phyloP scores from a whole-genome alignment of 2,888 invertebrate genomes.

The Oligia strigilis region DNA sequence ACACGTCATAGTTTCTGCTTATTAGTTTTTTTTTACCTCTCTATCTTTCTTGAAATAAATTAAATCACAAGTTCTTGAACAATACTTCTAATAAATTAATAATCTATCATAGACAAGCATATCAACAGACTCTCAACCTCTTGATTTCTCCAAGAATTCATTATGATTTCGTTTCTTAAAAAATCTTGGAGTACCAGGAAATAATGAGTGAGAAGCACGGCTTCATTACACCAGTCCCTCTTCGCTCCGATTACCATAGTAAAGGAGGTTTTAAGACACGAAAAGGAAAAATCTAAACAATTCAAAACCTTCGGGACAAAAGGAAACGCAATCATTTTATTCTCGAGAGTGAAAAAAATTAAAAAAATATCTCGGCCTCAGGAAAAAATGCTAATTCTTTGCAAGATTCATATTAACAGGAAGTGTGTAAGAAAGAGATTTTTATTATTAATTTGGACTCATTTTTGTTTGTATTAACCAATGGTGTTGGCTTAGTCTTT shows the following conservation, averaged over 20 bases:
- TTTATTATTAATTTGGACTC: not conserved
- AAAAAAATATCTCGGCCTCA: constrained; percentile 25
- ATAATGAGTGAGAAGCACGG: constrained; percentile 71
- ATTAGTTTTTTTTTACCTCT: too few relatives aligned
- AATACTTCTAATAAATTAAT: not conserved
- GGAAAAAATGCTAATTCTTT: constrained; percentile 56
- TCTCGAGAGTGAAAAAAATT: constrained; percentile 48
- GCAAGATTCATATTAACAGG: constrained; percentile 40
- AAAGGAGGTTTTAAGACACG: constrained; percentile 58
- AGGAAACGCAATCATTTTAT: constrained; percentile 57
- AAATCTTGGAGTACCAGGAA: constrained; percentile 60
- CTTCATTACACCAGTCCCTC: constrained; percentile 68
- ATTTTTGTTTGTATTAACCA: not conserved
- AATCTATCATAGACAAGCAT: not conserved
- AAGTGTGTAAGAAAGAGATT: constrained; percentile 34
- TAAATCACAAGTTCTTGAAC: not conserved
- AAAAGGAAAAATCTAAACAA: constrained; percentile 66
- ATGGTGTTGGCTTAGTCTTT: not conserved
- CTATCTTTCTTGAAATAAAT: not conserved
- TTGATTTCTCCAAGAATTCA: constrained; percentile 36
- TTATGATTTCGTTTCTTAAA: constrained; percentile 49
- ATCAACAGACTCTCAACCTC: not conserved
- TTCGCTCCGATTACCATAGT: constrained; percentile 66
- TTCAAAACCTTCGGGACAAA: constrained; percentile 59
- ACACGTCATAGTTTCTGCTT: not conserved